Percentiles rank a stretch among this genome's conserved stretches.
These are phyloP conservation scores for Thymallus thymallus DNA, from an alignment of 2,113 vertebrate genomes.

Conservation along the genomic window DNA sequence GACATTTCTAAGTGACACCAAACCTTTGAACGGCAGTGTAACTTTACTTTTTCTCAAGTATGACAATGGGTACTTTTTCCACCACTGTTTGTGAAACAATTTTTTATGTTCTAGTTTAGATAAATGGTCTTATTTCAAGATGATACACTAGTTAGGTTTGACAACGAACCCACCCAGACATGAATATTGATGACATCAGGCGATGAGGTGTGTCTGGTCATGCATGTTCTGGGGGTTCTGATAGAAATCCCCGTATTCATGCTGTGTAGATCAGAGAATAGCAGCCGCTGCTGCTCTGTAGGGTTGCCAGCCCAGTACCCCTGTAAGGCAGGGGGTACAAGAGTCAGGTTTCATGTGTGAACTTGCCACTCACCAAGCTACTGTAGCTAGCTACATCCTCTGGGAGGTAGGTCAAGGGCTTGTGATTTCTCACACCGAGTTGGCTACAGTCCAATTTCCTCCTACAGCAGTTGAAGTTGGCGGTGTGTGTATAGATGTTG, in stretches of 20 bases:
- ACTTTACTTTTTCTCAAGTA: no score
- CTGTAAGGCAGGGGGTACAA: not conserved
- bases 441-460: no score
- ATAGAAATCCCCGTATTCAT: no score
- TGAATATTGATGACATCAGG: not conserved
- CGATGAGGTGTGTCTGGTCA: not conserved
- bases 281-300: not conserved
- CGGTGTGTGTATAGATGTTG: no score
- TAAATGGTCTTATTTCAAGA: no score
- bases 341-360: constrained; percentile 1
- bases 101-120: no score
- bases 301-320: not conserved
- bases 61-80: no score
- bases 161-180: not conserved
- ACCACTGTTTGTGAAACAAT: no score
- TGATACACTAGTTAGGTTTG: not conserved
- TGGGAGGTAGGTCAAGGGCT: not conserved
- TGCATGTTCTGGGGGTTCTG: not conserved
- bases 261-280: not conserved
- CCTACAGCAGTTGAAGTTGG: no score
- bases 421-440: no score
- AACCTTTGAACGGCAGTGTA: no score
- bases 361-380: not conserved
- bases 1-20: no score
- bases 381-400: not conserved